Evolutionary conservation across 2,797 vertebrate species (phyloP), one percentile per base, ranked within the genome.

Genomic region (Sebastes minor): DNA sequence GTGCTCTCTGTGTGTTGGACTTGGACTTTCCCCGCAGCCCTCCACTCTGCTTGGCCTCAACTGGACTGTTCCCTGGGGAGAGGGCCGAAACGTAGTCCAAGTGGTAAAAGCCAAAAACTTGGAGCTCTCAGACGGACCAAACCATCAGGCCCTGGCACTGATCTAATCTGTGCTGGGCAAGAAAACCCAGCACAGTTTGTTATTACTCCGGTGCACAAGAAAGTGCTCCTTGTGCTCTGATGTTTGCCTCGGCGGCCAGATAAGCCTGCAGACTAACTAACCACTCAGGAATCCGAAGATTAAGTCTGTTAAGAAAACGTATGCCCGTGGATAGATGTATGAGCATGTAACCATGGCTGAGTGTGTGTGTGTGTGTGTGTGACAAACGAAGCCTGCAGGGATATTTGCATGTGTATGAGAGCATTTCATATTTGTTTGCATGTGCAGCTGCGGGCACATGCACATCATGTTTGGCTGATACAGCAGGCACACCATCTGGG

Each of bases 111-210:
- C 86, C 78, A 88, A 88, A 86, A 78, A 70, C 81, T 81, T 71
- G 32, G 76, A 84, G 84, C 88, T 87, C 86, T 88, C 79, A 91
- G 79, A 87, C 80, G 76, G 75, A 81, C 71, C 76, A 71, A 90
- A 88, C 75, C 78, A 88, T 85, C 81, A 46, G 81, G 66, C 74
- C n/a, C 72, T 79, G 71, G 83, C 83, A 84, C 89, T 78, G 91
- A 95, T 93, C 88, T 93, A 92, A 95, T 94, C 91, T 90, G 66
- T n/a, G 68, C 72, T 38, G 75, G 78, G 78, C 77, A 89, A 92
- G 83, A 86, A 91, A 92, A 90, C 57, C 83, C 90, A 90, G 84
- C 77, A 82, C 86, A 76, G 85, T 80, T 92, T 91, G 88, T 90
- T 93, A 86, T 92, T 93, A 80, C 82, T 82, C 70, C 53, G 63